Evolutionary conservation across 2,797 vertebrate genomes (phyloP).

Genomic region (Phalanger gymnotis): DNA sequence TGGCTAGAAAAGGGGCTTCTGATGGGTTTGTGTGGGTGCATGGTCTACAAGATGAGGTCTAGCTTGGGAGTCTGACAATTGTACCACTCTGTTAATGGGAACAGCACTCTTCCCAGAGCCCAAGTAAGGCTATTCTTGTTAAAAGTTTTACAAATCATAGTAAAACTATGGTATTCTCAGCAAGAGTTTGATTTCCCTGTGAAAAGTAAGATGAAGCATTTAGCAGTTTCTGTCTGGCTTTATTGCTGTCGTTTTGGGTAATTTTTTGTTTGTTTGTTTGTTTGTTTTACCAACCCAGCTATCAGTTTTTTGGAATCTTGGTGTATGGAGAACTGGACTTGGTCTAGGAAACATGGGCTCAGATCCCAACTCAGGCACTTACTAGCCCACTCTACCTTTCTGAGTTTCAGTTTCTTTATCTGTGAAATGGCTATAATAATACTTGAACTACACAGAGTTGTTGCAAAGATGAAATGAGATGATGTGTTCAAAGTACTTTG

Average conservation of each 20-base stretch:
- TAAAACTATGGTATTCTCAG: not conserved
- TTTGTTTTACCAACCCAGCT: not conserved
- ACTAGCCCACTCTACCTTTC: not conserved
- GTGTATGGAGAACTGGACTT: not conserved
- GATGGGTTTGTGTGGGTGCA: not conserved
- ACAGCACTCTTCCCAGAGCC: not conserved
- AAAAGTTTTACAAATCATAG: not conserved
- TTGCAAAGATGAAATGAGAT: not conserved
- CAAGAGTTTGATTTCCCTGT: not conserved
- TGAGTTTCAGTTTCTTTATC: not conserved
- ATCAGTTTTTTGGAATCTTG: not conserved
- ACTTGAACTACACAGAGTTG: not conserved
- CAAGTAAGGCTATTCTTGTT: slow-evolving; percentile 11
- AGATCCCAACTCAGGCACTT: not conserved
- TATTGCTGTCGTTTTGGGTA: not conserved
- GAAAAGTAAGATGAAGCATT: not conserved
- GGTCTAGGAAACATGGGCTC: not conserved
- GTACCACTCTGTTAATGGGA: slow-evolving; percentile 1
- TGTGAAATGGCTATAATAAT: not conserved
- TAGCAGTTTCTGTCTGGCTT: not conserved
- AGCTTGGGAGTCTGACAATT: slow-evolving; percentile 13
- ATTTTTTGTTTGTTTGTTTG: no score
- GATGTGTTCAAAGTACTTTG: not conserved
- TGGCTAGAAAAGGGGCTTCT: not conserved
- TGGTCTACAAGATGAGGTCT: not conserved